Evolutionary conservation across 1,140 invertebrate genomes (phyloP).

Genomic region (Himalopsyche phryganea): DNA sequence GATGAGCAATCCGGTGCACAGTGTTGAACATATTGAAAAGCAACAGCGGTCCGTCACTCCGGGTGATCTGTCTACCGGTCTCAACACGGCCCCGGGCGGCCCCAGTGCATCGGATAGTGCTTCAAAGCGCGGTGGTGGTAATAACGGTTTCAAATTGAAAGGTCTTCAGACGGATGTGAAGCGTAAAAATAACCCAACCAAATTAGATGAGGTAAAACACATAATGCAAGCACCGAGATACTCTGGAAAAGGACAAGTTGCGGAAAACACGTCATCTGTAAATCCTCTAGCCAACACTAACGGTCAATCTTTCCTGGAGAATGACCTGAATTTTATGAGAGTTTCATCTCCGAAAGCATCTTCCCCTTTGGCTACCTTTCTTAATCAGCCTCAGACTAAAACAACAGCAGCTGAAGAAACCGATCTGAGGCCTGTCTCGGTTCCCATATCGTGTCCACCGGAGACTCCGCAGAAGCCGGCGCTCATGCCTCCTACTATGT

Average conservation of each 20-base stretch:
- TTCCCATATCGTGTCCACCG: constrained; percentile 46
- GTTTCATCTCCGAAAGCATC: constrained; percentile 49
- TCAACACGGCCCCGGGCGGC: constrained; percentile 39
- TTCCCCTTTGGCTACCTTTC: constrained; percentile 50
- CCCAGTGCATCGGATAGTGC: neutral
- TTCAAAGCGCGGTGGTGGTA: constrained; percentile 36
- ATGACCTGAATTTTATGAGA: constrained; percentile 53
- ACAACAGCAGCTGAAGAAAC: constrained; percentile 36
- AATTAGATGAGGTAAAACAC: constrained; percentile 31
- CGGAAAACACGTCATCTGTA: constrained; percentile 36
- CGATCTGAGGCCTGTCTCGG: constrained; percentile 37
- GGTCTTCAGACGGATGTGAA: constrained; percentile 45
- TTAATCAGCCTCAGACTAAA: constrained; percentile 46
- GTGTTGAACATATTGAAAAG: constrained; percentile 84
- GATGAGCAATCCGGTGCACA: constrained; percentile 77
- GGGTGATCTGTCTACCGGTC: constrained; percentile 58
- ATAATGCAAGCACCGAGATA: constrained; percentile 36
- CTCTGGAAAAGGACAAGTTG: constrained; percentile 36
- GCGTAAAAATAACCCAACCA: constrained; percentile 39
- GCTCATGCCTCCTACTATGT: constrained; percentile 81
- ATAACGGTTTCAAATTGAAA: constrained; percentile 47
- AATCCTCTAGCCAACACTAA: constrained; percentile 38
- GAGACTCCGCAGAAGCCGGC: constrained; percentile 62
- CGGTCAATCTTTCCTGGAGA: constrained; percentile 50
- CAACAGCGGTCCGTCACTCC: constrained; percentile 74